Evolutionary conservation across 2,113 vertebrate species (phyloP), one percentile per base, ranked within the genome.

Genomic region (Ceratotherium simum): DNA sequence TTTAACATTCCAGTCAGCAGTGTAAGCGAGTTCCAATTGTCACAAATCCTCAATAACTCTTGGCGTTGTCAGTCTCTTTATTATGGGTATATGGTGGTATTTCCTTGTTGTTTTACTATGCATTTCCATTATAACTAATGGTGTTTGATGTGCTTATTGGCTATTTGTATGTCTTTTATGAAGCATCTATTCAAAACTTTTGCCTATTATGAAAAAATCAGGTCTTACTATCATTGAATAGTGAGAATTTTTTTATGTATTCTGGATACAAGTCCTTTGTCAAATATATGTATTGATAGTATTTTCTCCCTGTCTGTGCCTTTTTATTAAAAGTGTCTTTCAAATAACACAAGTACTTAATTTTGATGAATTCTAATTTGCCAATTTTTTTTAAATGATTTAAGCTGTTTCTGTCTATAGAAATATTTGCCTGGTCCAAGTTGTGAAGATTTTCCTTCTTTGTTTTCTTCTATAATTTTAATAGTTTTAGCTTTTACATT

Each of bases 231-330:
- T 73, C 10, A 51, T 29, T 90, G 80, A 83, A 48, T 69, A 27
- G 56, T 92, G 29, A 95, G 27, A 64, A 65, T 42, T 65, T 75
- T 75, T 83, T 94, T 83, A 56, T 93, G 20, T 84, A 36, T 62
- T 78, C 39, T 70, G 13, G 54, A 62, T 70, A n/a, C 46, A 62
- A 48, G 25, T 89, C 48, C 36, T 89, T 80, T 62, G 67, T 42
- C 70, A 76, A 27, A 69, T 84, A n/a, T 21, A 62, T 70, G 60
- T 76, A 27, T 65, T 76, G 46, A 13, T 82, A 62, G 9, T 65
- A 39, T 69, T 90, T 89, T 70, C 39, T 83, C 17, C 62, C 6
- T 60, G 60, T 36, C 33, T 89, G 3, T 81, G 14, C 56, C 27
- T 7, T 86, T 56, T 56, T 90, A 51, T 67, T 95, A 90, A 60